Evolutionary conservation across 2,113 vertebrate species (phyloP).

Genomic region (Benitochromis conjunctus): DNA sequence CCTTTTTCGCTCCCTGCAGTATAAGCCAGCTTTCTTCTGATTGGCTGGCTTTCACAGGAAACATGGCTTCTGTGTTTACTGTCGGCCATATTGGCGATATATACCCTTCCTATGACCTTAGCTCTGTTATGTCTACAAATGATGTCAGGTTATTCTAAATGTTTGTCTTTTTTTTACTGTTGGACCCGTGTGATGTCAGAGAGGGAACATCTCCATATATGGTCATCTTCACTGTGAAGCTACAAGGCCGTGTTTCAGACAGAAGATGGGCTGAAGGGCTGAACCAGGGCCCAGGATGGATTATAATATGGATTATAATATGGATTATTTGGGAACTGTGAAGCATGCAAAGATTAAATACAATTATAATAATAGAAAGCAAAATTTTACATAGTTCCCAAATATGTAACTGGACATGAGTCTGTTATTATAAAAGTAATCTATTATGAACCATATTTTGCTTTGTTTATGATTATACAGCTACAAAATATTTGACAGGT

Average conservation of each 20-base stretch:
- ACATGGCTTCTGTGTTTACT: background rate
- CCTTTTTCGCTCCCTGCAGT: background rate
- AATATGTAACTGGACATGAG: background rate
- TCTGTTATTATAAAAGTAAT: background rate
- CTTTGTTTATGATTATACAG: background rate
- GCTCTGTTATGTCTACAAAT: background rate
- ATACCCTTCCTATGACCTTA: background rate
- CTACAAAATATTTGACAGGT: background rate
- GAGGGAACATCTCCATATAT: background rate
- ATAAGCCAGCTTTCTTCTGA: background rate
- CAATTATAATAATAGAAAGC: background rate
- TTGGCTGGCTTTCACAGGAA: background rate
- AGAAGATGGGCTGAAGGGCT: background rate
- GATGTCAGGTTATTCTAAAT: background rate
- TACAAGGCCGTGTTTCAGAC: background rate
- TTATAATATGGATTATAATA: background rate
- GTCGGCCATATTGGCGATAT: background rate
- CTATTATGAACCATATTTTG: background rate
- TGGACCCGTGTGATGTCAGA: background rate
- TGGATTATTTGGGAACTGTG: accelerated
- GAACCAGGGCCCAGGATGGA: background rate
- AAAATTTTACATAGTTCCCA: background rate
- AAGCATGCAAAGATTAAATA: background rate
- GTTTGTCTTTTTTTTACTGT: background rate
- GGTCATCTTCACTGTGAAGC: background rate